phyloP scores from a whole-genome alignment of 2,797 vertebrate genomes.

The Sebastes steindachneri region DNA sequence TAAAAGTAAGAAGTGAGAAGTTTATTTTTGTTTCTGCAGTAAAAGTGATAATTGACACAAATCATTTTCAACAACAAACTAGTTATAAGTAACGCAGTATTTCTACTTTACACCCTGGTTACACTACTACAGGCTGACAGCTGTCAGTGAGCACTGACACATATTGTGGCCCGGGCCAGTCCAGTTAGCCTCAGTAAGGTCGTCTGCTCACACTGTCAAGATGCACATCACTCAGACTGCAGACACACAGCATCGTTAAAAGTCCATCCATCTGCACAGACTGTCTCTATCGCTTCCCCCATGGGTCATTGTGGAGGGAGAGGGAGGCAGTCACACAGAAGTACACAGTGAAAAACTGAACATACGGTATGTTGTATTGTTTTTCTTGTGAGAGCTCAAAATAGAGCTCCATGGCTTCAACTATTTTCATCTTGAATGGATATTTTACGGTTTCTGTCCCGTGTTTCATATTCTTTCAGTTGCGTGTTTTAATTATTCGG shows the following conservation, averaged over 20 bases:
- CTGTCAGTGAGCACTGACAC: constrained; percentile 18
- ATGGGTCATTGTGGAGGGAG: constrained; percentile 38
- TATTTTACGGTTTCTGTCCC: neutral
- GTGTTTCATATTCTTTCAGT: neutral
- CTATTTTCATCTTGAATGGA: neutral
- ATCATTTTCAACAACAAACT: neutral
- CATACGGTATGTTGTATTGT: neutral
- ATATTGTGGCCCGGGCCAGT: constrained; percentile 12
- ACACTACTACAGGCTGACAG: neutral
- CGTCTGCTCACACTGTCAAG: constrained; percentile 38
- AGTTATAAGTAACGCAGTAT: neutral
- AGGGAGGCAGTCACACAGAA: neutral
- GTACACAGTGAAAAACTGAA: neutral
- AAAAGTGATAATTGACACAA: neutral
- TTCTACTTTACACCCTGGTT: neutral
- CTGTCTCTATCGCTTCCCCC: constrained; percentile 56
- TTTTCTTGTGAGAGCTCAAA: neutral
- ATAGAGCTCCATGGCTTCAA: neutral
- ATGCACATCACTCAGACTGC: constrained; percentile 61
- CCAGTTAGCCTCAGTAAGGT: constrained; percentile 51
- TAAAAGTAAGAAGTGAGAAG: neutral
- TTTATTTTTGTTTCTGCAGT: neutral
- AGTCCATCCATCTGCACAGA: constrained; percentile 71
- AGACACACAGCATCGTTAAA: constrained; percentile 77
- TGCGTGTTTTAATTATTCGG: neutral